Base-by-base conservation (phyloP, 1,140 invertebrate species). In the Luehdorfia chinensis region DNA sequence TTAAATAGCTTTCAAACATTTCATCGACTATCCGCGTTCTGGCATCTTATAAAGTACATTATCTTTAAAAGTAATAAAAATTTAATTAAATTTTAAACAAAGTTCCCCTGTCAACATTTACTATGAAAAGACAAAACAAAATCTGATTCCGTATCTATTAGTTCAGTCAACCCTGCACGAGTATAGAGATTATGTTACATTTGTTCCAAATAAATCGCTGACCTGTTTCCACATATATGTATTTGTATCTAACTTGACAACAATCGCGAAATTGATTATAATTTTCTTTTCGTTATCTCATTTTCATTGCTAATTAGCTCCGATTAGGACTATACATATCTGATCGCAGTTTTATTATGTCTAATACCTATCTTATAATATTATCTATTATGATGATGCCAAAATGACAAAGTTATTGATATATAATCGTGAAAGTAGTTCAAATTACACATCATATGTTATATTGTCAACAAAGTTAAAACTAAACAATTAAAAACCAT, bases 81-180 rank as follows among this genome's bases (percentile, higher is more conserved):
- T n/a, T n/a, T n/a, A n/a, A n/a, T n/a, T n/a, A n/a, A n/a, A n/a
- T n/a, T n/a, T n/a, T n/a, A n/a, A n/a, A n/a, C n/a, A n/a, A n/a
- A n/a, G n/a, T n/a, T n/a, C n/a, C n/a, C n/a, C n/a, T n/a, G n/a
- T n/a, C n/a, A n/a, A n/a, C n/a, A n/a, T n/a, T n/a, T n/a, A n/a
- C n/a, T n/a, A 39, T 2, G 7, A 23, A 39, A n/a, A 39, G 36
- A 39, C 21, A 25, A 14, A 39, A 39, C 36, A 14, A 39, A 14
- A 12, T 27, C 13, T 2, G 1, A 13, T 11, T 37, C 14, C 15
- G 13, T 39, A 1, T 27, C 30, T 49, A 47, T 45, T 21, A 47
- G 64, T 70, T 67, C 61, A 74, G 14, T 70, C 47, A 74, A 69
- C 66, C 50, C 43, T 60, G 56, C 55, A 59, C 58, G 57, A 60